Evolutionary conservation across 2,888 invertebrate species (phyloP).

Genomic region (Neoitamus cyanurus): DNA sequence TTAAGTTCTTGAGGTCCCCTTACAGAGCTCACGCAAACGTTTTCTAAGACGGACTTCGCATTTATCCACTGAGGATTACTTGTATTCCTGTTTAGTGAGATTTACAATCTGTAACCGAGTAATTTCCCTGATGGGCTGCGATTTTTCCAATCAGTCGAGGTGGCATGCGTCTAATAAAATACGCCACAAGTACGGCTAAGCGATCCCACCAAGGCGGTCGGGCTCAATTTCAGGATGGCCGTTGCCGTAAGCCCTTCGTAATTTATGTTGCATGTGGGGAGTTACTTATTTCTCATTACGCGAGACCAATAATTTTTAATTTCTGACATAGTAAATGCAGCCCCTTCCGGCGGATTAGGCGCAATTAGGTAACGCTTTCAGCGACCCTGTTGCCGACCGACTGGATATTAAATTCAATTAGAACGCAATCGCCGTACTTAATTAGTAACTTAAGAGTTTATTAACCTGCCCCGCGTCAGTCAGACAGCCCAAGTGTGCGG

Average conservation of each 20-base stretch:
- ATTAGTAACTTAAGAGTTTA: constrained; percentile 26
- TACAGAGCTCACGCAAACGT: neutral
- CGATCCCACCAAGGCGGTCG: neutral
- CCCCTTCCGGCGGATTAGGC: constrained; percentile 11
- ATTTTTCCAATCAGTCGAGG: neutral
- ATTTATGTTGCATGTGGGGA: constrained; percentile 1
- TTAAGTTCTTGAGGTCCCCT: neutral
- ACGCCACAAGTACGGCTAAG: neutral
- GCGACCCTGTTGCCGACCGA: neutral
- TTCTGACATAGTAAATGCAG: neutral
- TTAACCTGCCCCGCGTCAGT: constrained; percentile 7
- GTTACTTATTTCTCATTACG: neutral
- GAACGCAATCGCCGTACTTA: constrained; percentile 8
- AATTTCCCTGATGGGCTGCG: neutral
- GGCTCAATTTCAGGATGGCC: neutral
- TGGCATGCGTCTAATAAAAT: neutral
- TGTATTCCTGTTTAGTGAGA: neutral
- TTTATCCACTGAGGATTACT: neutral
- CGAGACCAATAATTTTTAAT: constrained; percentile 9
- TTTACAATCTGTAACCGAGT: neutral
- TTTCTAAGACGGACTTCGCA: neutral
- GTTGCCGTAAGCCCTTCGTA: neutral
- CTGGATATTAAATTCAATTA: constrained; percentile 11
- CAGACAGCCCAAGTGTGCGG: neutral
- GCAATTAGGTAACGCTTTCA: constrained; percentile 7